Evolutionary conservation across 2,888 invertebrate species (phyloP).

Genomic region (Matsumyia berberina): DNA sequence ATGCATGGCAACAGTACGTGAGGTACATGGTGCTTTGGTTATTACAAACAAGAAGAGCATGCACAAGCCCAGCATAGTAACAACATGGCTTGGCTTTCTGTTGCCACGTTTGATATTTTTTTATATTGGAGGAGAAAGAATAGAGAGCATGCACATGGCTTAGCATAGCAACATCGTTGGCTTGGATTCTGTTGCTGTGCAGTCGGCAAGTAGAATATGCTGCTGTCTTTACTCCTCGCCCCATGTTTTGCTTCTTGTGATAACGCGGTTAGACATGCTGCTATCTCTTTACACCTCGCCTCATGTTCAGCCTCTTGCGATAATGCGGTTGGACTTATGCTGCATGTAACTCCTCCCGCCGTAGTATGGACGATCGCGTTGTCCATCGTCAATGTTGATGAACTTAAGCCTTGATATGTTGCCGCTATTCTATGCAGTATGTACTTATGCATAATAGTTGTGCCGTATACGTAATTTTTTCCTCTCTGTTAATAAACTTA

Average conservation of each 20-base stretch:
- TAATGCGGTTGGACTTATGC: conserved; percentile 9
- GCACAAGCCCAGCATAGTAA: conserved; percentile 3
- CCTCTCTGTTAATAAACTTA: neutral
- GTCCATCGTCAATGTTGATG: neutral
- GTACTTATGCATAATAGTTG: conserved; percentile 7
- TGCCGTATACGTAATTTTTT: conserved; percentile 2
- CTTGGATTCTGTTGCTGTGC: conserved; percentile 14
- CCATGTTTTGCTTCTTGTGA: conserved; percentile 10
- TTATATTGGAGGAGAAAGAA: neutral
- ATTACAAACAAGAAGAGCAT: conserved; percentile 8
- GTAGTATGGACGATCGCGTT: neutral
- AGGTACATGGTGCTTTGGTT: conserved; percentile 4
- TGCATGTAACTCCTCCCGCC: conserved; percentile 8
- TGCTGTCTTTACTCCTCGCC: conserved; percentile 8
- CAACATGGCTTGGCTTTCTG: conserved; percentile 9
- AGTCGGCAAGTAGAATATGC: neutral
- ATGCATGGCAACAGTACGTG: neutral
- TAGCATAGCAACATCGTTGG: conserved; percentile 15
- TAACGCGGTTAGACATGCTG: conserved; percentile 13
- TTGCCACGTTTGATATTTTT: neutral
- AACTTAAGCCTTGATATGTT: conserved; percentile 6
- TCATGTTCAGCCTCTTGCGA: conserved; percentile 10
- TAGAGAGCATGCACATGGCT: conserved; percentile 1
- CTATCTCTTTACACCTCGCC: conserved; percentile 5
- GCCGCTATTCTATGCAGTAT: conserved; percentile 5